These are phyloP conservation scores for Andrena cerasifolii DNA, from an alignment of 1,140 invertebrate species.

Conservation along the genomic window DNA sequence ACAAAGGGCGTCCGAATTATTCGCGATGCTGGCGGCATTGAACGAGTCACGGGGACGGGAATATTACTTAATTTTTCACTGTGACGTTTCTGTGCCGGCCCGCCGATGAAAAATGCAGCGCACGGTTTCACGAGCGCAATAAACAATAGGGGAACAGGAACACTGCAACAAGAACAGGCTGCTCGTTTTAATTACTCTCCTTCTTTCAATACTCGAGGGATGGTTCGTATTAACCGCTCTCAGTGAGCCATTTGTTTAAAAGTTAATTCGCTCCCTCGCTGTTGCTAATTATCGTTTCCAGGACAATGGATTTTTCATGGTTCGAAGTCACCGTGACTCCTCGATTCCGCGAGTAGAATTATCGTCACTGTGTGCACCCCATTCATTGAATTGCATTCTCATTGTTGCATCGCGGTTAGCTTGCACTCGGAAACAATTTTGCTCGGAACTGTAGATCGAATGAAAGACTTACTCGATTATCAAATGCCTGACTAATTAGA, in stretches of 20 bases:
- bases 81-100: neutral
- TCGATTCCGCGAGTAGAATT: neutral
- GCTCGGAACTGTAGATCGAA: neutral
- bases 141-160: neutral
- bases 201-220: neutral
- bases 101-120: neutral
- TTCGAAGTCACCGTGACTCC: neutral
- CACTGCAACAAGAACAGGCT: neutral
- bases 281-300: neutral
- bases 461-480: neutral
- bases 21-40: neutral
- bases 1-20: neutral
- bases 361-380: neutral
- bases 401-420: neutral
- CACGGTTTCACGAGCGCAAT: neutral
- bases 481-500: neutral
- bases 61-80: constrained; percentile 8
- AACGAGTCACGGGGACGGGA: neutral
- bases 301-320: neutral
- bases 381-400: neutral
- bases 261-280: neutral
- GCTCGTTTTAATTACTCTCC: constrained; percentile 5
- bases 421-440: neutral
- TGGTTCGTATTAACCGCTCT: neutral
- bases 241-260: neutral